Evolutionary conservation across 2,888 invertebrate genomes (phyloP), one percentile per base, ranked within the genome.

Genomic region (Amblyteles armatorius): DNA sequence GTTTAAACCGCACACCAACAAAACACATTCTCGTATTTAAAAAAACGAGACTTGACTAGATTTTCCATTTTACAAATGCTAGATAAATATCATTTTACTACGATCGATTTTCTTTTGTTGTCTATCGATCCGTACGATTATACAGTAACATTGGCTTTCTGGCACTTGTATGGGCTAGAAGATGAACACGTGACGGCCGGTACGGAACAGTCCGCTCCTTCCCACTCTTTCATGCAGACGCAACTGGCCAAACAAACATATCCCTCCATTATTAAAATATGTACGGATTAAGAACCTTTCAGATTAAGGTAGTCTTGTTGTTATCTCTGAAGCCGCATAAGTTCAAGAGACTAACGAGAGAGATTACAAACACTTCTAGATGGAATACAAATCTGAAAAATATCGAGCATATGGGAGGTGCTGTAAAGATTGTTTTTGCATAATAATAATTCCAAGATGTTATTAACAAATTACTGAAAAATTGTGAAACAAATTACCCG

Each of bases 151-250:
- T 78, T 86, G 79, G 81, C 79, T 85, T 87, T 86, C 77, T 88
- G 89, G 87, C 90, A 90, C 88, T 79, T 85, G 77, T 85, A 86
- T 79, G 88, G 83, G 77, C 83, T 84, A 16, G 87, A 82, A 11
- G 87, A 82, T 80, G 88, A 88, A 85, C 90, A 91, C 69, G 86
- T 88, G 13, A 83, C 69, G 65, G 82, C 83, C 81, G 91, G 89
- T 71, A 83, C 87, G 19, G 93, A 93, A 88, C 93, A 93, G 22
- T 93, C 93, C 73, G 95, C 94, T 87, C 97, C 97, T 90, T 96
- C 96, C 88, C 96, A 96, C 91, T 97, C 97, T 91, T 97, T 97
- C 84, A 95, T 95, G 92, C 97, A 97, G 87, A 96, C 95, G 90
- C 97, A 97, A 81, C 97, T 97, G 90, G 76, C 94, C 5, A 57